These are phyloP conservation scores for Cephalotes varians DNA, from an alignment of 2,888 invertebrate species.

Conservation along the genomic window DNA sequence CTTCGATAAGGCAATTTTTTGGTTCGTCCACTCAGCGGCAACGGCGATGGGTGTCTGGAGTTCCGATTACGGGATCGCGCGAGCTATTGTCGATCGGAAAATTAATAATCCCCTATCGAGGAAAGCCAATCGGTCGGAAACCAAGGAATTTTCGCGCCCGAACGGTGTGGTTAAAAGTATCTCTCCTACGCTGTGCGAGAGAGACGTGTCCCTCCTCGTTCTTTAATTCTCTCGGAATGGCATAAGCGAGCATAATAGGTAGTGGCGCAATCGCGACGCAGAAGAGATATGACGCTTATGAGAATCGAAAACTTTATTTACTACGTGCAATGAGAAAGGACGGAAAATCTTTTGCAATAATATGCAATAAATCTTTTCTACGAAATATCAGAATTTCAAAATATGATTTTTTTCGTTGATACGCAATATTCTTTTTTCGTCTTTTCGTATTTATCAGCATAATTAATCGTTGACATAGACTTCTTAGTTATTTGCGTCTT, in stretches of 20 bases:
- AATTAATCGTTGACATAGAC: neutral
- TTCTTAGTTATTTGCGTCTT: conserved; percentile 5
- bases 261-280: neutral
- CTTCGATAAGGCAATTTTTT: conserved; percentile 62
- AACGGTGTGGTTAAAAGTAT: conserved; percentile 22
- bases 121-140: conserved; percentile 25
- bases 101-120: conserved; percentile 46
- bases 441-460: neutral
- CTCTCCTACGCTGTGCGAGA: neutral
- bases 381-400: neutral
- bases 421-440: neutral
- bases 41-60: conserved; percentile 28
- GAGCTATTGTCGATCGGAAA: conserved; percentile 39
- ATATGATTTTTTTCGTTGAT: neutral
- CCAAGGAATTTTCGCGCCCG: conserved; percentile 38
- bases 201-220: neutral
- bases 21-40: conserved; percentile 48
- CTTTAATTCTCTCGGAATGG: neutral
- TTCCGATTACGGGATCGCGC: conserved; percentile 39
- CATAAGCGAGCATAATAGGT: neutral
- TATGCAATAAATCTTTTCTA: neutral
- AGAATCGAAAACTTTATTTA: conserved; percentile 26
- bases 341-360: neutral
- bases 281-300: neutral
- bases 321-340: neutral